Conservation (phyloP, 2,113 vertebrate species). For the Cephalopterus ornatus region DNA sequence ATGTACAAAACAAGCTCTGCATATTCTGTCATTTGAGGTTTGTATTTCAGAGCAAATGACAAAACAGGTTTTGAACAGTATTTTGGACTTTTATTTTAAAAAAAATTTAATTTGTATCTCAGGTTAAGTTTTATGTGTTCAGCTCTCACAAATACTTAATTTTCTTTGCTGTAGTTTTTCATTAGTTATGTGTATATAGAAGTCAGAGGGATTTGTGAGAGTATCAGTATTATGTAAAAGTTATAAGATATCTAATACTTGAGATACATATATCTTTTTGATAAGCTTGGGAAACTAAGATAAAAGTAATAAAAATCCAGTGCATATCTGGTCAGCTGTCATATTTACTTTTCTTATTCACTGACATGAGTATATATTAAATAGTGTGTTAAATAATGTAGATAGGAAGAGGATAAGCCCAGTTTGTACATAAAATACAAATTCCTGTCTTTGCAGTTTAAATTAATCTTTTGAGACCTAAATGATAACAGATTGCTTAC, state of each 20-base stretch:
- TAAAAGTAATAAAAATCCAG: constrained; percentile 9
- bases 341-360: background rate
- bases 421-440: background rate
- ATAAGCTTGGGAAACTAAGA: background rate
- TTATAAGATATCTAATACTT: background rate
- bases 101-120: background rate
- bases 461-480: background rate
- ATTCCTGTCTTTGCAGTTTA: background rate
- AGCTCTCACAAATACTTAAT: background rate
- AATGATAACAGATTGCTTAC: background rate
- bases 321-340: background rate
- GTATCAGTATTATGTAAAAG: background rate
- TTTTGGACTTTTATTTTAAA: background rate
- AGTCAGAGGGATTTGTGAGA: background rate
- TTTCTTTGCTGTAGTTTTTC: background rate
- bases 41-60: background rate
- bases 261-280: background rate
- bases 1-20: background rate
- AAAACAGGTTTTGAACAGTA: background rate
- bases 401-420: background rate
- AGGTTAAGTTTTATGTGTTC: background rate
- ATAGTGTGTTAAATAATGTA: background rate
- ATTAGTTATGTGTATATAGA: background rate
- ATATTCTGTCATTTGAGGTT: background rate
- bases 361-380: background rate